Percentiles rank a stretch among this genome's conserved stretches.
Conservation (phyloP, 2,113 vertebrate species). For the Emydocephalus ijimae region DNA sequence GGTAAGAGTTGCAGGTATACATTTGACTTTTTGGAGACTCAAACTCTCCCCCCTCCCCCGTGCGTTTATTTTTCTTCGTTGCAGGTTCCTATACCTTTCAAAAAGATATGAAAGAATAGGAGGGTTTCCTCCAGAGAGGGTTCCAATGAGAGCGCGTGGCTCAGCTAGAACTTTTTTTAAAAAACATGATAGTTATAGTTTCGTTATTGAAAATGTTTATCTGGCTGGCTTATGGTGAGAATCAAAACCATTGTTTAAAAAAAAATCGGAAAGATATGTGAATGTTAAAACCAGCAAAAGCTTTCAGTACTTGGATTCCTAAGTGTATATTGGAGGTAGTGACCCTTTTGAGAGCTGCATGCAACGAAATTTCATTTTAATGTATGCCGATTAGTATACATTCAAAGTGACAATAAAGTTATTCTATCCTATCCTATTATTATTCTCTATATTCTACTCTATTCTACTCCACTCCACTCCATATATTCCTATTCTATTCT, state of each 20-base stretch:
- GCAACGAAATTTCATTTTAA: no score
- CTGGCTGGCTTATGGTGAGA: not conserved
- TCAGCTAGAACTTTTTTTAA: not conserved
- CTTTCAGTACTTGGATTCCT: not conserved
- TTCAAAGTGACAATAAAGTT: no score
- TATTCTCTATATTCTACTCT: no score
- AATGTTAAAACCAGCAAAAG: not conserved
- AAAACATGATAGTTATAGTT: not conserved
- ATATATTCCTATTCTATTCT: no score
- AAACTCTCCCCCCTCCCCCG: not conserved
- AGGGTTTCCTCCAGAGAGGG: not conserved
- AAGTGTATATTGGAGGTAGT: not conserved
- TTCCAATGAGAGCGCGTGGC: not conserved
- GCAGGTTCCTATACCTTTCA: not conserved
- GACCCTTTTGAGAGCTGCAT: no score
- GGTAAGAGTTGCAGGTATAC: not conserved
- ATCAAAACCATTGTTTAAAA: not conserved
- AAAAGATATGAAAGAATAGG: not conserved
- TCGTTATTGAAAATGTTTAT: not conserved
- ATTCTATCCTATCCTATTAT: no score
- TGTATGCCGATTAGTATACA: no score
- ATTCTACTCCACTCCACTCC: no score
- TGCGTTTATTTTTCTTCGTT: not conserved
- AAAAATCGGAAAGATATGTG: not conserved
- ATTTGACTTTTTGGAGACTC: not conserved